Evolutionary conservation across 2,797 vertebrate genomes (phyloP).

Genomic region (Tokudaia tokunoshimensis): DNA sequence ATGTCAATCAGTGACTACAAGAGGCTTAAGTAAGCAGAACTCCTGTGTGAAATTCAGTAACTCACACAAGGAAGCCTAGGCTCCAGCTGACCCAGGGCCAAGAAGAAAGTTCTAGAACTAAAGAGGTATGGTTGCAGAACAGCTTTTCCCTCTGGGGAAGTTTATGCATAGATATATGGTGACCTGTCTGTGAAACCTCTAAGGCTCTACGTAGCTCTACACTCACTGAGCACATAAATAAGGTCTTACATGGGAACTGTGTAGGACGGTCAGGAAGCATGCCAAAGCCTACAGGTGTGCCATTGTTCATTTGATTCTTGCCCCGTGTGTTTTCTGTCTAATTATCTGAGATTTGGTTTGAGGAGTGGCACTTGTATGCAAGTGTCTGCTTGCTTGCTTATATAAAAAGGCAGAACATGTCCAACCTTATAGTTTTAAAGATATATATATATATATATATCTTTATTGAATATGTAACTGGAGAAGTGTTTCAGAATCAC

Average conservation of each 20-base stretch:
- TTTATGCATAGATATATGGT: neutral
- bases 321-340: neutral
- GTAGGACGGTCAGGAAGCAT: neutral
- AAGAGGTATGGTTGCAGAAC: neutral
- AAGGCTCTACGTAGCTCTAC: neutral
- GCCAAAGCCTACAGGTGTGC: neutral
- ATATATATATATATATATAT: too few relatives aligned
- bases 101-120: neutral
- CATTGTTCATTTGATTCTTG: neutral
- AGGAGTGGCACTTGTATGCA: conserved; percentile 1
- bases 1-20: neutral
- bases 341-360: conserved; percentile 34
- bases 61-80: neutral
- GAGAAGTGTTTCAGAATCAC: neutral
- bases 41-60: neutral
- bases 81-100: neutral
- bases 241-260: neutral
- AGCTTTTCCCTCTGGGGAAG: neutral
- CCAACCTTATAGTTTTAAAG: neutral
- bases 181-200: neutral
- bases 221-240: neutral
- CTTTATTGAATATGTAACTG: too few relatives aligned
- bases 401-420: neutral
- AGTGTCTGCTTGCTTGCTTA: neutral
- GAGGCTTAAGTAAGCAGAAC: neutral